These are phyloP conservation scores for Metellina segmentata DNA, from an alignment of 2,888 invertebrate species.

Conservation along the genomic window DNA sequence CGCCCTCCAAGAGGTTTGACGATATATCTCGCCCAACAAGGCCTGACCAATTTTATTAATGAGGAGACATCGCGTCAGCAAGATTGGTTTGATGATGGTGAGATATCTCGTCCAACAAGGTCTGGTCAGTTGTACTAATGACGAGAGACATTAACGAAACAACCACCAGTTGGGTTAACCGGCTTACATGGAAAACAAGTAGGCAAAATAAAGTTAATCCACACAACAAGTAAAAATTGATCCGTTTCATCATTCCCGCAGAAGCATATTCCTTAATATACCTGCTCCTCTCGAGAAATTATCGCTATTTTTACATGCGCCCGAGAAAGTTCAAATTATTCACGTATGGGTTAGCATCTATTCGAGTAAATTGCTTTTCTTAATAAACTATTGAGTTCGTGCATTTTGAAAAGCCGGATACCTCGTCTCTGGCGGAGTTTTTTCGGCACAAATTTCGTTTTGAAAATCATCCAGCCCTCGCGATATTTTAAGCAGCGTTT, in stretches of 20 bases:
- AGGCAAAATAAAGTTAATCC: not conserved
- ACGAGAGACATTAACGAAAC: too few species aligned
- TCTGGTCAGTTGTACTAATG: too few species aligned
- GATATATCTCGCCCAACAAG: too few species aligned
- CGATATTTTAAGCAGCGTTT: conserved; percentile 15
- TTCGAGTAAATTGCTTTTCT: conserved; percentile 40
- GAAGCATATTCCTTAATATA: not conserved
- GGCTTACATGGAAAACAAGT: too few species aligned
- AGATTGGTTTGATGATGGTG: too few species aligned
- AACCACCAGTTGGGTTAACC: too few species aligned
- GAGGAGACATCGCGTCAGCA: too few species aligned
- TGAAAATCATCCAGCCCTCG: not conserved
- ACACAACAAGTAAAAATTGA: not conserved
- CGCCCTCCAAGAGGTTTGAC: too few species aligned
- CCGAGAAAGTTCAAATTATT: conserved; percentile 39
- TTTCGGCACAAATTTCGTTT: conserved; percentile 13
- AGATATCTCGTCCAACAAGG: too few species aligned
- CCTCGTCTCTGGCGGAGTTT: conserved; percentile 11
- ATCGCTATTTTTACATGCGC: conserved; percentile 4
- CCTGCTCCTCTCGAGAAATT: not conserved
- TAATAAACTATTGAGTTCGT: conserved; percentile 30
- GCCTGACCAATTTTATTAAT: too few species aligned
- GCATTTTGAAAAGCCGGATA: conserved; percentile 10
- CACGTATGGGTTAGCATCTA: conserved; percentile 8
- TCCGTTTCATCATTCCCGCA: not conserved